Evolutionary conservation across 2,113 vertebrate genomes (phyloP).

Genomic region (Barbus barbus): DNA sequence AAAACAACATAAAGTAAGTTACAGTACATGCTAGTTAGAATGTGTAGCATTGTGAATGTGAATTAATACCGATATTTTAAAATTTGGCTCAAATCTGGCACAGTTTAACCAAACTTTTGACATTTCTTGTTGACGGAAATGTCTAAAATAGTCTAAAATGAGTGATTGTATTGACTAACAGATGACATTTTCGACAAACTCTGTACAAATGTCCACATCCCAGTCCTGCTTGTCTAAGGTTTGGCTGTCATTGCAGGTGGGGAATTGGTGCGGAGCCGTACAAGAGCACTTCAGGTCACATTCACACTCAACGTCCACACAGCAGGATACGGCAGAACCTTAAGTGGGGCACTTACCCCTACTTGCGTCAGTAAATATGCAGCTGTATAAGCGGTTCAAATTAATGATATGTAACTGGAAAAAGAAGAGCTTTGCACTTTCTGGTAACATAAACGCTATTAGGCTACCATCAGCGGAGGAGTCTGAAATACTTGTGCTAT

Average conservation of each 20-base stretch:
- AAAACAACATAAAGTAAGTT: no score
- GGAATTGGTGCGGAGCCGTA: no score
- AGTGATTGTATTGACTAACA: no score
- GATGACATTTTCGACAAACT: neutral
- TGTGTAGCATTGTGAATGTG: no score
- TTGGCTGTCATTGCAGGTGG: neutral
- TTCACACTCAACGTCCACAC: neutral
- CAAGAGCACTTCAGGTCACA: neutral
- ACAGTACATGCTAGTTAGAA: no score
- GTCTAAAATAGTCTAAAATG: neutral
- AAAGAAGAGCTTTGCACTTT: slow-evolving; percentile 45
- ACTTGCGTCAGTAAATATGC: slow-evolving; percentile 49
- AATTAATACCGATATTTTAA: no score
- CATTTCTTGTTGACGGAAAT: neutral
- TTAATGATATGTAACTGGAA: slow-evolving; percentile 58
- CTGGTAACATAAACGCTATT: slow-evolving; percentile 53
- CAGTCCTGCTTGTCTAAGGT: neutral
- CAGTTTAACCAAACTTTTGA: no score
- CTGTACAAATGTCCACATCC: neutral
- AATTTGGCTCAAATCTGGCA: no score
- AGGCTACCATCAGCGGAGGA: slow-evolving; percentile 52
- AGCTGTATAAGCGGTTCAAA: slow-evolving; percentile 51
- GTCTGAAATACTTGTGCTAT: slow-evolving; percentile 45
- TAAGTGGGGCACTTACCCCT: slow-evolving; percentile 50
- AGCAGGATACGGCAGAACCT: slow-evolving; percentile 40